Conservation (phyloP, 2,797 vertebrate species). For the Chaunax sp. region DNA sequence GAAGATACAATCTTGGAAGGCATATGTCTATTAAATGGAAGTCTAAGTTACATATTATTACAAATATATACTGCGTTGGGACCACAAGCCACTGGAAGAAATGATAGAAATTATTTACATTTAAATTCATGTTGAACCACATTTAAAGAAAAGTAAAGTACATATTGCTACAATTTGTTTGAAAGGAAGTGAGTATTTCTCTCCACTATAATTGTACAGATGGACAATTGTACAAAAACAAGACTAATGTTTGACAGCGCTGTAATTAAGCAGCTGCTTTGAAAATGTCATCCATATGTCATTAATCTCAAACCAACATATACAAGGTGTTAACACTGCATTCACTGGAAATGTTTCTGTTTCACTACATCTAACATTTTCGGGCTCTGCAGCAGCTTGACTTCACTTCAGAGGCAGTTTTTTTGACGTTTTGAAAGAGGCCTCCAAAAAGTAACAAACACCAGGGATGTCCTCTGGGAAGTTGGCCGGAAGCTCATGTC, state of each 20-base stretch:
- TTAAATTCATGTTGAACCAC: conserved; percentile 14
- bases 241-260: conserved; percentile 68
- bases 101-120: conserved; percentile 6
- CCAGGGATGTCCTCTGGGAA: conserved; percentile 97
- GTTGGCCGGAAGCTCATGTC: conserved; percentile 96
- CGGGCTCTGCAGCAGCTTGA: conserved; percentile 46
- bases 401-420: conserved; percentile 62
- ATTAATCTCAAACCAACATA: conserved; percentile 58
- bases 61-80: conserved; percentile 46
- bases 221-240: conserved; percentile 41
- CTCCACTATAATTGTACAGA: too few species aligned
- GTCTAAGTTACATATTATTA: conserved; percentile 40
- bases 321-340: conserved; percentile 44
- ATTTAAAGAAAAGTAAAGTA: neutral
- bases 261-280: conserved; percentile 46
- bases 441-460: conserved; percentile 97
- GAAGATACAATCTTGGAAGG: conserved; percentile 52
- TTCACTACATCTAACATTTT: conserved; percentile 38
- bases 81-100: conserved; percentile 39
- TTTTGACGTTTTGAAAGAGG: conserved; percentile 59
- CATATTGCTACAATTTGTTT: conserved; percentile 3
- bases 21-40: conserved; percentile 42
- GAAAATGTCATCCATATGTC: conserved; percentile 42
- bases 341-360: conserved; percentile 48
- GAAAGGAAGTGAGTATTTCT: neutral